Evolutionary conservation across 2,888 invertebrate species (phyloP).

Genomic region (Acronicta leporina): DNA sequence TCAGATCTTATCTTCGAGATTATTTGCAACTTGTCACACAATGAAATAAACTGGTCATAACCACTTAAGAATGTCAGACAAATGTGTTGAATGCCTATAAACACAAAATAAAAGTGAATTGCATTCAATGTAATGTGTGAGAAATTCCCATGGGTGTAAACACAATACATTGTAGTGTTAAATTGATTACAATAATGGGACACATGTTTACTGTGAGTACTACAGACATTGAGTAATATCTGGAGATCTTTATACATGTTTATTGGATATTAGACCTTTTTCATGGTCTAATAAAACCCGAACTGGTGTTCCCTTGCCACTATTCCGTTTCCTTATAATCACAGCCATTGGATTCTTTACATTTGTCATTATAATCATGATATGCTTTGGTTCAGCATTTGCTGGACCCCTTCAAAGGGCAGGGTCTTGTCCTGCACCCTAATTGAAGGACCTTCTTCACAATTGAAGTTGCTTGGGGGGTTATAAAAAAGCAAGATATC

Average conservation of each 20-base stretch:
- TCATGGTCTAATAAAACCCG: background rate
- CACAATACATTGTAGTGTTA: constrained; percentile 36
- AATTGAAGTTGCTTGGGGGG: too few relatives aligned
- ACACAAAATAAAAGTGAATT: constrained; percentile 21
- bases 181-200: constrained; percentile 30
- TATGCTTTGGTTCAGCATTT: too few relatives aligned
- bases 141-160: constrained; percentile 43
- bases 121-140: constrained; percentile 31
- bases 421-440: too few relatives aligned
- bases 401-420: too few relatives aligned
- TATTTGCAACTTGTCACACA: constrained; percentile 16
- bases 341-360: too few relatives aligned
- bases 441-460: too few relatives aligned
- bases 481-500: background rate
- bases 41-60: constrained; percentile 18
- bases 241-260: background rate
- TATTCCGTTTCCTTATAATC: too few relatives aligned
- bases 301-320: too few relatives aligned
- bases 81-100: constrained; percentile 3
- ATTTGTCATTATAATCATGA: too few relatives aligned
- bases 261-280: background rate
- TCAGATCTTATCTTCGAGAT: constrained; percentile 44
- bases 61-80: constrained; percentile 16
- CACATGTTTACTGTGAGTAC: constrained; percentile 15
- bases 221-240: constrained; percentile 7